phyloP scores from a whole-genome alignment of 2,888 invertebrate genomes.

The Teleogryllus oceanicus region DNA sequence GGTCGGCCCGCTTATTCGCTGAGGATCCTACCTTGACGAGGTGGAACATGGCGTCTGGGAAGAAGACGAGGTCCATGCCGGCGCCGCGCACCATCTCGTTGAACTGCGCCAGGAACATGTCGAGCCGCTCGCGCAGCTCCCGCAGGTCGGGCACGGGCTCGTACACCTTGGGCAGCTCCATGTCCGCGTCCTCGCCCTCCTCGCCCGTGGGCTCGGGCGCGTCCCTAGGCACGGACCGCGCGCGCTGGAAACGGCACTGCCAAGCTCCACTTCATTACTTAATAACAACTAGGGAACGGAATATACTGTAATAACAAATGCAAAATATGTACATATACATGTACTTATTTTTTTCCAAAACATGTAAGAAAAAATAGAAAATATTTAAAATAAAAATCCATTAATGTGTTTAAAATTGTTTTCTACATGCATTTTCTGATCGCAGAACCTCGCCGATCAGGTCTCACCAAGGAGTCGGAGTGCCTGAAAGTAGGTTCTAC shows the following conservation, averaged over 20 bases:
- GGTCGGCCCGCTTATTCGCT: no score
- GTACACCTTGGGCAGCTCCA: conserved; percentile 93
- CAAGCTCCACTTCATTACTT: background rate
- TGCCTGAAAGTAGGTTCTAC: no score
- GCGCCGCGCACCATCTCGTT: conserved; percentile 94
- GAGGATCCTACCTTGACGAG: conserved; percentile 62
- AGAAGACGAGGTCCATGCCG: conserved; percentile 95
- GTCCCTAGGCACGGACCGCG: conserved; percentile 57
- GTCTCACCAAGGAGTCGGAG: no score
- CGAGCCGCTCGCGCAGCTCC: conserved; percentile 77
- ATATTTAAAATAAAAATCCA: no score
- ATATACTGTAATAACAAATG: no score
- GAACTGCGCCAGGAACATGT: conserved; percentile 87
- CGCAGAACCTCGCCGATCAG: no score
- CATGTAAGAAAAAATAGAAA: no score
- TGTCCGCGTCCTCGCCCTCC: conserved; percentile 94
- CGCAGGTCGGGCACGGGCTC: conserved; percentile 84
- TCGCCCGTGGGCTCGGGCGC: conserved; percentile 97
- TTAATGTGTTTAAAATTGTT: no score
- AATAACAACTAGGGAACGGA: no score
- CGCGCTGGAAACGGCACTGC: background rate
- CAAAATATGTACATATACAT: no score
- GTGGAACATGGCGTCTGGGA: conserved; percentile 94
- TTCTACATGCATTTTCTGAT: no score
- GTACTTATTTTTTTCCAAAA: no score